Evolutionary conservation across 2,888 invertebrate species (phyloP).

Genomic region (Apamea anceps): DNA sequence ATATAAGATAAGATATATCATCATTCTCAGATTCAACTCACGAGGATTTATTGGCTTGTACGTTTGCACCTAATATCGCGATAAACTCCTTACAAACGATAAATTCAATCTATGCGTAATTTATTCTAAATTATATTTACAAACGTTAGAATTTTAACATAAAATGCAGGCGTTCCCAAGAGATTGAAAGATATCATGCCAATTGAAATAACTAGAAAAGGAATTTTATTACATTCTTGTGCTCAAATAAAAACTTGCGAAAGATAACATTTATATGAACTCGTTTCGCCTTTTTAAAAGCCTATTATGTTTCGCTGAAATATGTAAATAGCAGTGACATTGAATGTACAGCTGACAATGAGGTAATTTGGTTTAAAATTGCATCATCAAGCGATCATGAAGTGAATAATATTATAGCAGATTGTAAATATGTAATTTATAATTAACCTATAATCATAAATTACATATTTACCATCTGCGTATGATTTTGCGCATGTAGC

Average conservation of each 20-base stretch:
- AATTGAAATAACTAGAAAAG: slow-evolving; percentile 41
- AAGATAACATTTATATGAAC: slow-evolving; percentile 27
- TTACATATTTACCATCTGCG: too few species aligned
- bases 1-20: slow-evolving; percentile 39
- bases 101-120: slow-evolving; percentile 30
- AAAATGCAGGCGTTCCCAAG: slow-evolving; percentile 18
- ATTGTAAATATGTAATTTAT: slow-evolving; percentile 5
- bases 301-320: slow-evolving; percentile 61
- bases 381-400: slow-evolving; percentile 73
- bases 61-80: slow-evolving; percentile 37
- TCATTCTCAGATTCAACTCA: slow-evolving; percentile 42
- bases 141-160: slow-evolving; percentile 14
- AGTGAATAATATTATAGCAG: slow-evolving; percentile 18
- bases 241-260: slow-evolving; percentile 22
- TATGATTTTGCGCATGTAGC: background rate
- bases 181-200: slow-evolving; percentile 39
- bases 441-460: background rate
- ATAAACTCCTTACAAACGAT: slow-evolving; percentile 10
- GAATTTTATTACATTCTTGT: slow-evolving; percentile 16
- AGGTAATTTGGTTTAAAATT: slow-evolving; percentile 79
- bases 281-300: slow-evolving; percentile 45
- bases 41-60: slow-evolving; percentile 49
- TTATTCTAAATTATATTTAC: slow-evolving; percentile 20
- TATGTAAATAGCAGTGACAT: slow-evolving; percentile 68
- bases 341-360: slow-evolving; percentile 69